phyloP scores from a whole-genome alignment of 2,888 invertebrate species.

The Drosophila paranaensis region DNA sequence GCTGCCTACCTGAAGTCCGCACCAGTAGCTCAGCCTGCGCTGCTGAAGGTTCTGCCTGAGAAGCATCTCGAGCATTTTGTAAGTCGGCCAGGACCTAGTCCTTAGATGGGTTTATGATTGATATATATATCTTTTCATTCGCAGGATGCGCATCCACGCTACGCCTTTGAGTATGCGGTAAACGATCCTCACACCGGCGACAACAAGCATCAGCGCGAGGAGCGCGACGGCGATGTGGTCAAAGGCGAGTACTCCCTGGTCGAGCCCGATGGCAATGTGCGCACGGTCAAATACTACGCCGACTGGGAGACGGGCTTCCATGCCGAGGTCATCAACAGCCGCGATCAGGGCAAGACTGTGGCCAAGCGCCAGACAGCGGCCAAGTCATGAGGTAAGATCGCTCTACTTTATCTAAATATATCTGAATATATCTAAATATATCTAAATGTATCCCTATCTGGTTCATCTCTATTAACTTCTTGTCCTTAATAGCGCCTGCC shows the following conservation, averaged over 20 bases:
- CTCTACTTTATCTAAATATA: neutral
- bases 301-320: slow-evolving; percentile 93
- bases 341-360: slow-evolving; percentile 85
- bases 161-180: slow-evolving; percentile 90
- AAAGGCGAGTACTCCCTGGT: slow-evolving; percentile 89
- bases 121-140: neutral
- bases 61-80: slow-evolving; percentile 88
- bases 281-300: slow-evolving; percentile 90
- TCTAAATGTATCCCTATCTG: no score
- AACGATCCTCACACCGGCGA: slow-evolving; percentile 91
- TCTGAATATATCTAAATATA: no score
- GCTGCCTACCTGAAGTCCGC: slow-evolving; percentile 83
- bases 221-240: slow-evolving; percentile 90
- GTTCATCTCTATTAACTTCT: no score
- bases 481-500: slow-evolving; percentile 10
- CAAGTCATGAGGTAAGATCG: slow-evolving; percentile 62
- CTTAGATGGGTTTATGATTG: no score
- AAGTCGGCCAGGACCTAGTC: slow-evolving; percentile 71
- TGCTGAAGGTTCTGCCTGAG: slow-evolving; percentile 86
- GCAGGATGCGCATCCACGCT: slow-evolving; percentile 89
- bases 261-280: slow-evolving; percentile 90
- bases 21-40: slow-evolving; percentile 82
- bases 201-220: slow-evolving; percentile 90
- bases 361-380: slow-evolving; percentile 78
- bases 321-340: slow-evolving; percentile 89